Percentiles rank a stretch among this genome's conserved stretches.
These are phyloP conservation scores for Lysiphlebus fabarum DNA, from an alignment of 1,140 invertebrate species.

Conservation along the genomic window DNA sequence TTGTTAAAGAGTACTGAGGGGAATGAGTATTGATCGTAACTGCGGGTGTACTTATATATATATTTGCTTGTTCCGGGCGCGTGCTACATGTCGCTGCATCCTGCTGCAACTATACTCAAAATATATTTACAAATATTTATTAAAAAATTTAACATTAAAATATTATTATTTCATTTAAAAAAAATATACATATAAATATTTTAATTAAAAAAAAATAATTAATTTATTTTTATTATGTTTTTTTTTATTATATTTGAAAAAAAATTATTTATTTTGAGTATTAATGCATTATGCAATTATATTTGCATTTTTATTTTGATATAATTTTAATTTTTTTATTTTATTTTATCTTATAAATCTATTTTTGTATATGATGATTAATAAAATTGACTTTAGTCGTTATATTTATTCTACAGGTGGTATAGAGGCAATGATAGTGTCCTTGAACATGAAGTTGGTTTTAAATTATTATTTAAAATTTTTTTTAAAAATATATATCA, in stretches of 20 bases:
- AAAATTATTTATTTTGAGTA: no score
- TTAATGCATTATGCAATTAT: no score
- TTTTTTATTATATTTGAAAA: no score
- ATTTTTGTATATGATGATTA: constrained; percentile 20
- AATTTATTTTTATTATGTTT: no score
- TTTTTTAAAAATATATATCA: neutral
- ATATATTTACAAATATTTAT: neutral
- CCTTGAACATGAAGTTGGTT: constrained; percentile 11
- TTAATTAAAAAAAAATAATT: no score
- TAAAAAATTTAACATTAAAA: no score
- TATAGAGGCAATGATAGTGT: neutral
- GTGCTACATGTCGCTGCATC: constrained; percentile 24
- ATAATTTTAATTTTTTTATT: no score
- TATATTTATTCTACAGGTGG: constrained; percentile 39
- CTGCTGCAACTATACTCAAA: constrained; percentile 16
- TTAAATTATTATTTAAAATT: neutral
- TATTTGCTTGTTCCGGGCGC: constrained; percentile 37
- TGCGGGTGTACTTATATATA: constrained; percentile 33
- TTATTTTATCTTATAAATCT: neutral
- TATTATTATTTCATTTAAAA: no score
- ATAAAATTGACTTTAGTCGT: constrained; percentile 28
- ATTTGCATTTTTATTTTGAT: no score
- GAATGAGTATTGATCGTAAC: constrained; percentile 41
- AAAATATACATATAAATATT: no score
- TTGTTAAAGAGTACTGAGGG: neutral